These are phyloP conservation scores for Coregonus clupeaformis DNA, from an alignment of 2,113 vertebrate genomes.

Conservation along the genomic window DNA sequence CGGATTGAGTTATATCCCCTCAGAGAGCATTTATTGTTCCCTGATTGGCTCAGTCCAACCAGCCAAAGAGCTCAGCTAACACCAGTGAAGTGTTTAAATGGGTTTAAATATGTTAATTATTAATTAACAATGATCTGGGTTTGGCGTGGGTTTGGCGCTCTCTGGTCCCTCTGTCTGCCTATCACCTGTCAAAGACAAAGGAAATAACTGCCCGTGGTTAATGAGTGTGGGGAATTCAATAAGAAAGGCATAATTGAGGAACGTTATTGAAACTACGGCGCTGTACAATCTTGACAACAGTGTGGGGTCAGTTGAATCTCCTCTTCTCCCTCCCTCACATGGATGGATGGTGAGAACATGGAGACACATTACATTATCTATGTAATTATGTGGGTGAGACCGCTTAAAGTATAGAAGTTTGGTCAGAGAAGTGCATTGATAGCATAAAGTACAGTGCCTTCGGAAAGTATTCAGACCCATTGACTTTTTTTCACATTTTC, in stretches of 20 bases:
- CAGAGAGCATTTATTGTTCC: constrained; percentile 27
- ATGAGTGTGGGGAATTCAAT: background rate
- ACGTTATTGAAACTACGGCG: too few relatives aligned
- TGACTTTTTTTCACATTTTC: too few relatives aligned
- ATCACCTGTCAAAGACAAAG: constrained; percentile 28
- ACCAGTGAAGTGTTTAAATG: constrained; percentile 47
- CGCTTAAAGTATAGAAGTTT: too few relatives aligned
- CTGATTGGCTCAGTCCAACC: background rate
- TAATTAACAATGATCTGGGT: constrained; percentile 54
- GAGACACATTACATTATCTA: too few relatives aligned
- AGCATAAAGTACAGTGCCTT: too few relatives aligned
- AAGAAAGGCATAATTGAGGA: background rate
- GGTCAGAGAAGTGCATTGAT: too few relatives aligned
- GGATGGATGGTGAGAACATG: too few relatives aligned
- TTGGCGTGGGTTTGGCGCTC: constrained; percentile 1
- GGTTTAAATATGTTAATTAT: constrained; percentile 59
- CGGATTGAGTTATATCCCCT: constrained; percentile 20
- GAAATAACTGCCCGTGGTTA: constrained; percentile 14
- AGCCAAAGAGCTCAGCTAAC: constrained; percentile 43
- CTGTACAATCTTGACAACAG: too few relatives aligned
- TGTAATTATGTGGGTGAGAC: too few relatives aligned
- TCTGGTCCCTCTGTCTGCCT: constrained; percentile 10
- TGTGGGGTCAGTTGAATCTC: too few relatives aligned
- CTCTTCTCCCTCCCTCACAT: too few relatives aligned
- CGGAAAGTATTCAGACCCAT: too few relatives aligned